Conservation (phyloP, 2,113 vertebrate genomes). For the Eulemur rufifrons region DNA sequence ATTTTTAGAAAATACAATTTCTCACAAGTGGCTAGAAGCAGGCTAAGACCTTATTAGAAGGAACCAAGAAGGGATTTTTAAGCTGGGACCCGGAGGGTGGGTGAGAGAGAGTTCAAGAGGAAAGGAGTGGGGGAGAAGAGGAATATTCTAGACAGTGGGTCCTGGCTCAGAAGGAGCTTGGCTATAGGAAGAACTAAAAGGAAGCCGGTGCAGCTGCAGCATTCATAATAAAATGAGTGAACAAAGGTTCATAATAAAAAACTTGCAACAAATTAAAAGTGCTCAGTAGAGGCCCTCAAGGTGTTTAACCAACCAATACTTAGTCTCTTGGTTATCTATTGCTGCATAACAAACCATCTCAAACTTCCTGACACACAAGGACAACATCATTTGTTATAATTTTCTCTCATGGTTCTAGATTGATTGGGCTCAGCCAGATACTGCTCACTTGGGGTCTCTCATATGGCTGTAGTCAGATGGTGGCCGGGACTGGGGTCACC, state of each 20-base stretch:
- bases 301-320: background rate
- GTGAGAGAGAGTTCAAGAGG: background rate
- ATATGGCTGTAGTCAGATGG: background rate
- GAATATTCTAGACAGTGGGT: background rate
- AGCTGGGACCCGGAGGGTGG: background rate
- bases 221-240: background rate
- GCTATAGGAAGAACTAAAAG: background rate
- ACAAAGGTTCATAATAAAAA: background rate
- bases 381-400: background rate
- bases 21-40: background rate
- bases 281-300: background rate
- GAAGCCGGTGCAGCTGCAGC: background rate
- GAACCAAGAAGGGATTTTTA: background rate
- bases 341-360: background rate
- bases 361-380: background rate
- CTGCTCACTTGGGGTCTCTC: background rate
- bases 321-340: background rate
- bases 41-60: background rate
- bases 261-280: background rate
- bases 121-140: background rate
- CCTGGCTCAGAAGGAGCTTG: background rate
- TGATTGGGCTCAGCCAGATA: background rate
- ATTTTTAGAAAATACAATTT: background rate
- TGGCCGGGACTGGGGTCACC: background rate
- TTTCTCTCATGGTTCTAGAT: background rate